Evolutionary conservation across 2,888 invertebrate species (phyloP).

Genomic region (Rhagophthalmus giganteus): DNA sequence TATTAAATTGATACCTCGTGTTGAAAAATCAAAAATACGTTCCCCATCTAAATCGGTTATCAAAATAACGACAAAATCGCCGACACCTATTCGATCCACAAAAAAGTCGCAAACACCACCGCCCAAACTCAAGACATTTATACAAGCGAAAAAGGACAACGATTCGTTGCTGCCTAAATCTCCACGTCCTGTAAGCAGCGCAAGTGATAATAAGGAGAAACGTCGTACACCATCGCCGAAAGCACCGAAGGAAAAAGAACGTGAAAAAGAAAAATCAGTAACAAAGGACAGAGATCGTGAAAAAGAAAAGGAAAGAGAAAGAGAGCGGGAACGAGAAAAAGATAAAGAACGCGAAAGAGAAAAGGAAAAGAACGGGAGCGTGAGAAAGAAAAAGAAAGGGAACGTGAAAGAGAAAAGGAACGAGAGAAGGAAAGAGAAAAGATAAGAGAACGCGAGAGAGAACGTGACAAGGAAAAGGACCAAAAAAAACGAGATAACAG

Average conservation of each 20-base stretch:
- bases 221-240: slow-evolving; percentile 54
- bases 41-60: slow-evolving; percentile 33
- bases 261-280: slow-evolving; percentile 35
- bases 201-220: slow-evolving; percentile 49
- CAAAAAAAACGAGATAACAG: slow-evolving; percentile 43
- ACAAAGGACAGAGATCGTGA: slow-evolving; percentile 52
- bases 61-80: slow-evolving; percentile 44
- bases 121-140: slow-evolving; percentile 47
- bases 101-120: slow-evolving; percentile 55
- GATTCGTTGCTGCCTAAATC: slow-evolving; percentile 46
- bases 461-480: slow-evolving; percentile 37
- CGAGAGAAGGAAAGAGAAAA: slow-evolving; percentile 49
- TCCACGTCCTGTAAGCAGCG: slow-evolving; percentile 46
- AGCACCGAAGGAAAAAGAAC: slow-evolving; percentile 51
- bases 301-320: slow-evolving; percentile 49
- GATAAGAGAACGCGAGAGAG: slow-evolving; percentile 58
- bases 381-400: slow-evolving; percentile 53
- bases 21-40: slow-evolving; percentile 33
- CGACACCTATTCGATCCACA: slow-evolving; percentile 45
- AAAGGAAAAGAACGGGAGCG: slow-evolving; percentile 42
- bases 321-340: slow-evolving; percentile 56
- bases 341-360: slow-evolving; percentile 58
- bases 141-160: slow-evolving; percentile 42
- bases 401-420: slow-evolving; percentile 53
- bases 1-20: slow-evolving; percentile 51